Conservation (phyloP, 2,888 invertebrate genomes). For the Carpatolechia fugitivella region DNA sequence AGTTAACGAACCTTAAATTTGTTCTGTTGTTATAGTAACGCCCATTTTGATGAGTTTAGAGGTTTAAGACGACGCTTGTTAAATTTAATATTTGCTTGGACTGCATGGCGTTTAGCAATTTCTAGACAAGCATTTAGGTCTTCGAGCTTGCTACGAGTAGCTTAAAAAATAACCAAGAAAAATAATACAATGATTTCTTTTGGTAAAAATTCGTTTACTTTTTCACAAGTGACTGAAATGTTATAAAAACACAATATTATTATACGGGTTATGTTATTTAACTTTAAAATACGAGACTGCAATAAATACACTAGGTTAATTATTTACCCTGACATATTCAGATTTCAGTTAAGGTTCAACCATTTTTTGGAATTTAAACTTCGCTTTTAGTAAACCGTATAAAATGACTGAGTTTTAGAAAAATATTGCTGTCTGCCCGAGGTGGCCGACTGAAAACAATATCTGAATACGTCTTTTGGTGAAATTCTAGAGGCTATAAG, state of each 20-base stretch:
- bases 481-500: neutral
- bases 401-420: slow-evolving; percentile 15
- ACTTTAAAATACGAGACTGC: slow-evolving; percentile 68
- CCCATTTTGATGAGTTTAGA: too few relatives aligned
- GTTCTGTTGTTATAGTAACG: slow-evolving; percentile 5
- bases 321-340: slow-evolving; percentile 34
- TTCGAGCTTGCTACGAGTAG: too few relatives aligned
- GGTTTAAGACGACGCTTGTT: too few relatives aligned
- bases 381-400: neutral
- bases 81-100: too few relatives aligned
- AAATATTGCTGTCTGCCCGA: slow-evolving; percentile 25
- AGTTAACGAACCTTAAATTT: neutral
- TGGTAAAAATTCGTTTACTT: slow-evolving; percentile 76
- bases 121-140: too few relatives aligned
- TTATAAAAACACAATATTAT: slow-evolving; percentile 70
- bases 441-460: too few relatives aligned
- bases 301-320: slow-evolving; percentile 57
- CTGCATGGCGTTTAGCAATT: too few relatives aligned
- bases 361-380: neutral
- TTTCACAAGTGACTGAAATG: slow-evolving; percentile 76
- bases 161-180: neutral
- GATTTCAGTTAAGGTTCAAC: slow-evolving; percentile 31
- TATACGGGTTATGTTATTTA: slow-evolving; percentile 68
- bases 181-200: slow-evolving; percentile 38
- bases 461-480: slow-evolving; percentile 35